Conservation (phyloP, 2,113 vertebrate genomes). For the Probosciger aterrimus region DNA sequence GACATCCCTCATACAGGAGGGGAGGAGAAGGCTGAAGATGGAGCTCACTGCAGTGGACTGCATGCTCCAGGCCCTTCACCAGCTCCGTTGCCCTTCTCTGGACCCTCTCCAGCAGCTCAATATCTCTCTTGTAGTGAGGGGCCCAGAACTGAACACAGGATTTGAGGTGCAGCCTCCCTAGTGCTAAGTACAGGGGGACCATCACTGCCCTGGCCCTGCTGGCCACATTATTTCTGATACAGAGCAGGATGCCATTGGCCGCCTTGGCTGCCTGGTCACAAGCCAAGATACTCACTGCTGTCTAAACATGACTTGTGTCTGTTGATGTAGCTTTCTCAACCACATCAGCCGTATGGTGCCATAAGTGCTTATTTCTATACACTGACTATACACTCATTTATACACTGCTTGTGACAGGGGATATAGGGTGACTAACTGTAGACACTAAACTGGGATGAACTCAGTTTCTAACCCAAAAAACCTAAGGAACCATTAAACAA, state of each 20-base stretch:
- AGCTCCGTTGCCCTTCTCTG: not conserved
- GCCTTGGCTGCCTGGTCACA: not conserved
- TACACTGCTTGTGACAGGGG: not conserved
- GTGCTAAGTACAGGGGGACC: not conserved
- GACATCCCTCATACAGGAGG: fast-evolving
- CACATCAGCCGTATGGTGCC: not conserved
- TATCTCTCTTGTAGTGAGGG: not conserved
- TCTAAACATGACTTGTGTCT: not conserved
- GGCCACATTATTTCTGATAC: not conserved
- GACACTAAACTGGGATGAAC: not conserved
- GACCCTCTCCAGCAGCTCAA: not conserved
- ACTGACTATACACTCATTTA: too few relatives aligned
- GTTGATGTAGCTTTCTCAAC: not conserved
- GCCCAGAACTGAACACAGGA: not conserved
- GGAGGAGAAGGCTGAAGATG: not conserved
- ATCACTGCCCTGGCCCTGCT: not conserved
- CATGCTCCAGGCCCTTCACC: not conserved
- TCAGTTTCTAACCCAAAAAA: not conserved
- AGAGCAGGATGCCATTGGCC: not conserved
- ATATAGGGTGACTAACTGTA: not conserved
- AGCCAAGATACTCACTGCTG: not conserved
- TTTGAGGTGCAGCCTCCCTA: not conserved
- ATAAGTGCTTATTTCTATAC: fast-evolving
- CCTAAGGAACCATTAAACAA: not conserved
- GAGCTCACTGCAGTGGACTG: not conserved